phyloP scores from a whole-genome alignment of 2,888 invertebrate genomes.

The Trichopria drosophilae region DNA sequence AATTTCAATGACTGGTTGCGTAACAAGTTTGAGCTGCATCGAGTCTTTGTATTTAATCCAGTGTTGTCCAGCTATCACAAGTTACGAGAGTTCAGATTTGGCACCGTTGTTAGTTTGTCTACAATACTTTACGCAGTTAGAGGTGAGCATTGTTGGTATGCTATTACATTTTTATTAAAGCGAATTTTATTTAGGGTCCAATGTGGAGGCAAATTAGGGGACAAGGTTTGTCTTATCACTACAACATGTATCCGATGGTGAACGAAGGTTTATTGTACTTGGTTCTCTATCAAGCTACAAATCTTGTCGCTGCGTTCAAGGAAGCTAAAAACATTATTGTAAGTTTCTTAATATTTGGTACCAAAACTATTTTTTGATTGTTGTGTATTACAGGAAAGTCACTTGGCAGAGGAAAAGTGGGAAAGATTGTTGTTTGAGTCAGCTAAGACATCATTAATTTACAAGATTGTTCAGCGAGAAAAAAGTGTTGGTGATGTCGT shows the following conservation, averaged over 20 bases:
- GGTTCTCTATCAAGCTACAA: constrained; percentile 75
- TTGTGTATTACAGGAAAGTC: constrained; percentile 62
- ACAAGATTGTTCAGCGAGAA: constrained; percentile 80
- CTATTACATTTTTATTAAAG: neutral
- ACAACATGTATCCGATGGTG: constrained; percentile 66
- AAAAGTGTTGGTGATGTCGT: constrained; percentile 77
- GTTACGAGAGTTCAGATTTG: constrained; percentile 67
- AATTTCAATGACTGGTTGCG: constrained; percentile 62
- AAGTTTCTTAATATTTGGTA: constrained; percentile 47
- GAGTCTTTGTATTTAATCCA: constrained; percentile 78
- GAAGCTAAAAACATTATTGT: constrained; percentile 76
- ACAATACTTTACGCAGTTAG: constrained; percentile 84
- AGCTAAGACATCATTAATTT: constrained; percentile 84
- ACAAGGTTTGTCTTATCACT: constrained; percentile 81
- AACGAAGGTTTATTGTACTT: constrained; percentile 75
- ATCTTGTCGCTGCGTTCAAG: constrained; percentile 77
- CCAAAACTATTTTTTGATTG: constrained; percentile 1
- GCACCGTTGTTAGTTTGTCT: constrained; percentile 77
- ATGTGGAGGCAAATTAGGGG: constrained; percentile 88
- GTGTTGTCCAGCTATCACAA: constrained; percentile 68
- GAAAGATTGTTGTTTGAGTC: constrained; percentile 77
- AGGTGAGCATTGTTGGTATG: constrained; percentile 62
- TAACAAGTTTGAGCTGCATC: constrained; percentile 79
- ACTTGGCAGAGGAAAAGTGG: constrained; percentile 68
- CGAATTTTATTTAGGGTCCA: constrained; percentile 72